Conservation (phyloP, 2,113 vertebrate species). For the Pycnonotus jocosus region DNA sequence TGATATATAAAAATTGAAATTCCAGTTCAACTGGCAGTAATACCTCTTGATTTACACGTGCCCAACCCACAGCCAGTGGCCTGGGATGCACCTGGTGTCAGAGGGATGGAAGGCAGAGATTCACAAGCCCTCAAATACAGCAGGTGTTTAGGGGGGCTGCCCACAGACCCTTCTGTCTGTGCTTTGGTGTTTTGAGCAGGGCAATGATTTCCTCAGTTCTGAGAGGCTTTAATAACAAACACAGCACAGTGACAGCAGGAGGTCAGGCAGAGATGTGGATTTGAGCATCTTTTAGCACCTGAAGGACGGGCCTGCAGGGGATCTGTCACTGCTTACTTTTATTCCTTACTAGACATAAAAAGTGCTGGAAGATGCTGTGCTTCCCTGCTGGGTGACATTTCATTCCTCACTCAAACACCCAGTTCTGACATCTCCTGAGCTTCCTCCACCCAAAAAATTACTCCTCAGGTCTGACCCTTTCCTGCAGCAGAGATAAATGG, state of each 20-base stretch:
- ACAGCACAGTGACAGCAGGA: neutral
- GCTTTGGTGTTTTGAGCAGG: neutral
- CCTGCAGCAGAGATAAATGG: neutral
- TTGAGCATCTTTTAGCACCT: neutral
- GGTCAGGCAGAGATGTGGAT: neutral
- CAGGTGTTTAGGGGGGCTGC: neutral
- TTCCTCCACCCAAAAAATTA: neutral
- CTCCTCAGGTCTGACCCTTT: neutral
- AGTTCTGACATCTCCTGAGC: neutral
- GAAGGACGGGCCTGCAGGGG: neutral
- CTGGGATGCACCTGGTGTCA: rapidly evolving
- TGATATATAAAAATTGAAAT: neutral
- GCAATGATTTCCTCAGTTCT: neutral
- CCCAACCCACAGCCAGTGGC: neutral
- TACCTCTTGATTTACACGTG: neutral
- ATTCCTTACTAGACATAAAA: neutral
- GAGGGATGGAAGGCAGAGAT: neutral
- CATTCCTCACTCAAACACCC: rapidly evolving
- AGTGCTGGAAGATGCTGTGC: neutral
- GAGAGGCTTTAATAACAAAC: neutral
- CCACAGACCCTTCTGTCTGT: neutral
- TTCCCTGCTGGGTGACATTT: neutral
- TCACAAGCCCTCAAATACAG: rapidly evolving
- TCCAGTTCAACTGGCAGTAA: neutral
- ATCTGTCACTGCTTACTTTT: neutral